Evolutionary conservation across 1,140 invertebrate genomes (phyloP), one percentile per base, ranked within the genome.

Genomic region (Zaprionus ornatus): DNA sequence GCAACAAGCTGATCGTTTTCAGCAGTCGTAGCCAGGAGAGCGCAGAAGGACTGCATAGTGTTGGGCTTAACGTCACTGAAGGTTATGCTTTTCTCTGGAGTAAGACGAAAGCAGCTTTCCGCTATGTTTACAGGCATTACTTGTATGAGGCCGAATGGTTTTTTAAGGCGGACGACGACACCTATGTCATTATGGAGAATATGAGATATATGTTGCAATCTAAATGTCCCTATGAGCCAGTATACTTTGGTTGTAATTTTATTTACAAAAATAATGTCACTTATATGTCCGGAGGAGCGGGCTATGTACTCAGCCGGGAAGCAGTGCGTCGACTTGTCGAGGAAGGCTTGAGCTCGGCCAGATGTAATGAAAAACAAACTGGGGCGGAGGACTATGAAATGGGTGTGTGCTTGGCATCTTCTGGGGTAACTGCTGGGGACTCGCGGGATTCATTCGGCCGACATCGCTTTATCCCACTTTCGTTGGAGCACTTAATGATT

Each of bases 231-330:
- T 93, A 93, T 0, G 94, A 95, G 5, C 95, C 97, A 0, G 93
- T 98, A 1, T 98, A 98, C 91, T 98, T 98, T 90, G 98, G 97
- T 0, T 98, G 97, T 82, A 93, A 96, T 17, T 98, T 98, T 91
- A 97, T 97, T 74, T 15, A 96, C 95, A 0, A 0, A 96, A 95
- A 79, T 95, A 96, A 0, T 60, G 94, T 97, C 93, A 97, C 97
- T 0, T 99, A 99, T 91, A 98, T 99, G 97, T 98, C 97, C 90
- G 98, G 98, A 3, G 98, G 98, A 2, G 96, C 97, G 56, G 97
- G 98, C 4, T 99, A 99, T 93, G 97, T 99, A 23, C 93, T 99
- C 37, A 99, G 98, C 84, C 94, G 94, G 35, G 95, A 95, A 86
- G 97, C 97, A 4, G 21, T 78, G 13, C 94, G 94, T 42, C 93